These are phyloP conservation scores for Hirtodrosophila cameraria DNA, from an alignment of 2,888 invertebrate species.

Conservation along the genomic window DNA sequence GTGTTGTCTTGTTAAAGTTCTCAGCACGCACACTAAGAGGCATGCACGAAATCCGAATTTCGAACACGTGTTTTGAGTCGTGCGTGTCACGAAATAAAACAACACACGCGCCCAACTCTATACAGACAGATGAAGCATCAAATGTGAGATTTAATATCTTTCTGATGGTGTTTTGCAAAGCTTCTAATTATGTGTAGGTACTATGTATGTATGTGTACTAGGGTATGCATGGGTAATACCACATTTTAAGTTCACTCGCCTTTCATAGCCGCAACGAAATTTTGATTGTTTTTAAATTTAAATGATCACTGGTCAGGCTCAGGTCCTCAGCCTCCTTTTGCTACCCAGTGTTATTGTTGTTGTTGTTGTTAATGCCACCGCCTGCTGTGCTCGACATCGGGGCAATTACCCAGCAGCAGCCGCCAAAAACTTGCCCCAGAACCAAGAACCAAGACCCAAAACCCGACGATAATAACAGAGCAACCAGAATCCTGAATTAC, in stretches of 20 bases:
- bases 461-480: constrained; percentile 77
- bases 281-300: constrained; percentile 70
- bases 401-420: constrained; percentile 73
- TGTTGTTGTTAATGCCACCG: constrained; percentile 51
- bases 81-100: too few relatives aligned
- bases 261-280: constrained; percentile 36
- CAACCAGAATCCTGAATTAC: constrained; percentile 78
- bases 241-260: constrained; percentile 36
- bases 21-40: too few relatives aligned
- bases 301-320: constrained; percentile 39
- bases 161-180: neutral
- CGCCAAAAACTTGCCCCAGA: constrained; percentile 42
- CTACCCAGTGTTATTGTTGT: constrained; percentile 19
- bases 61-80: too few relatives aligned
- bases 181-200: constrained; percentile 7
- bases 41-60: too few relatives aligned
- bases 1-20: too few relatives aligned
- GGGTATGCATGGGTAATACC: constrained; percentile 41
- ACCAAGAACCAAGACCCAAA: constrained; percentile 34
- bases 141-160: neutral
- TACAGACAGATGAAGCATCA: neutral
- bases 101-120: too few relatives aligned
- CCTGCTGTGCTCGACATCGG: constrained; percentile 71
- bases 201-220: constrained; percentile 9
- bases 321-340: constrained; percentile 4